phyloP scores from a whole-genome alignment of 2,888 invertebrate species.

The Tetheella fluctuosa region DNA sequence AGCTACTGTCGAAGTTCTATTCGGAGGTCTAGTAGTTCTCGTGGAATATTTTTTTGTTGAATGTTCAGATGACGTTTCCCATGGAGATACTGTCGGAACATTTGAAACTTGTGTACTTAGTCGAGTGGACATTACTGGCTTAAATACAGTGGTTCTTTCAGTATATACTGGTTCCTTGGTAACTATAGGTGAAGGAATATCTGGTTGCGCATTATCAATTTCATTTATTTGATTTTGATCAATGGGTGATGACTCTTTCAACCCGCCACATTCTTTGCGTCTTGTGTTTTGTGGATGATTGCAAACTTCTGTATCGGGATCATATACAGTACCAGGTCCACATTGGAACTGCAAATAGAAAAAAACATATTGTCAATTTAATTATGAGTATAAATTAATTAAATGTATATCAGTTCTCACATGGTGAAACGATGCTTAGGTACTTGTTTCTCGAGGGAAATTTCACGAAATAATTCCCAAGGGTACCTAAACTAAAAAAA shows the following conservation, averaged over 20 bases:
- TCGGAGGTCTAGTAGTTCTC: constrained; percentile 15
- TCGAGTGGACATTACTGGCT: not conserved
- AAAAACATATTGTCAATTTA: not conserved
- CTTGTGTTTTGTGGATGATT: constrained; percentile 88
- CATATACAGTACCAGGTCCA: constrained; percentile 90
- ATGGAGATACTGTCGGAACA: constrained; percentile 24
- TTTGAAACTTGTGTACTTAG: constrained; percentile 19
- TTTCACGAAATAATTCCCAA: too few species aligned
- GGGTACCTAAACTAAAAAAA: too few species aligned
- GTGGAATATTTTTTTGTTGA: not conserved
- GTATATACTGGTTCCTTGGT: constrained; percentile 42
- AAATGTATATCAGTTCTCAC: too few species aligned
- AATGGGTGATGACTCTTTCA: constrained; percentile 22
- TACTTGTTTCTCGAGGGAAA: too few species aligned
- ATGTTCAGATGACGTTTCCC: constrained; percentile 20
- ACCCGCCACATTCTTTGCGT: constrained; percentile 86
- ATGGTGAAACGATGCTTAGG: too few species aligned
- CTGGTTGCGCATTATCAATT: constrained; percentile 58
- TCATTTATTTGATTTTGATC: constrained; percentile 70
- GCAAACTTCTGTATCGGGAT: constrained; percentile 87
- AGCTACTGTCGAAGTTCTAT: constrained; percentile 10
- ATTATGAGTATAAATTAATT: too few species aligned
- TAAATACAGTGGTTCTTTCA: constrained; percentile 24
- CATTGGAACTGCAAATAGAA: constrained; percentile 86
- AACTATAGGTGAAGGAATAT: constrained; percentile 65